Conservation (phyloP, 2,797 vertebrate species). For the Spinibarbus caldwelli region DNA sequence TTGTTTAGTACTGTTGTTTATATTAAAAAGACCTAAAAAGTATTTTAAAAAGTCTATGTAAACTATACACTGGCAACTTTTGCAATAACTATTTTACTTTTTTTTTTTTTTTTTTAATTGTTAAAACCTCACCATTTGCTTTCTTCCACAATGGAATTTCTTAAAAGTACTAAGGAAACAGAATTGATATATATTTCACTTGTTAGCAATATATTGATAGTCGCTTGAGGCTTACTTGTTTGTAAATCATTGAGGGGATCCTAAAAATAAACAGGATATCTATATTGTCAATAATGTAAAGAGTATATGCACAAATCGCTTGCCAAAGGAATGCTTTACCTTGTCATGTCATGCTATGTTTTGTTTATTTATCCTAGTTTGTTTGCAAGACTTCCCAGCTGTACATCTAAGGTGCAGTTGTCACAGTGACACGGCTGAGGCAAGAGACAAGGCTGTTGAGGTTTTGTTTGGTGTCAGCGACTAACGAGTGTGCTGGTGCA, state of each 20-base stretch:
- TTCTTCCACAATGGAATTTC: not conserved
- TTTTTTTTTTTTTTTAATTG: no score
- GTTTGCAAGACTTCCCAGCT: slow-evolving; percentile 36
- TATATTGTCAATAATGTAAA: not conserved
- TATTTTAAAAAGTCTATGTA: not conserved
- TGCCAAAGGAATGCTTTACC: not conserved
- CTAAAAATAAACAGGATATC: not conserved
- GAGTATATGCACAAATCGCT: not conserved
- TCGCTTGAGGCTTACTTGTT: not conserved
- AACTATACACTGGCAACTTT: not conserved
- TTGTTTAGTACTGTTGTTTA: not conserved
- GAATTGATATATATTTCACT: not conserved
- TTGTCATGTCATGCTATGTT: slow-evolving; percentile 11
- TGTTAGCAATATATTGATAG: not conserved
- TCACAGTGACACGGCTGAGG: slow-evolving; percentile 31
- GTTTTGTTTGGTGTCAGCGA: slow-evolving; percentile 51
- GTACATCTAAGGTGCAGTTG: slow-evolving; percentile 38
- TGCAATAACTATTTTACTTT: not conserved
- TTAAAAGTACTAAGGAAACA: not conserved
- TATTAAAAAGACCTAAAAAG: not conserved
- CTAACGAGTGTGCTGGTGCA: slow-evolving; percentile 55
- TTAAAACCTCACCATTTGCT: not conserved
- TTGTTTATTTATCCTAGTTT: slow-evolving; percentile 51
- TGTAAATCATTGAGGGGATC: not conserved
- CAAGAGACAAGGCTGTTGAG: slow-evolving; percentile 29